Conservation (phyloP, 2,888 invertebrate genomes). For the Chirona hameri region DNA sequence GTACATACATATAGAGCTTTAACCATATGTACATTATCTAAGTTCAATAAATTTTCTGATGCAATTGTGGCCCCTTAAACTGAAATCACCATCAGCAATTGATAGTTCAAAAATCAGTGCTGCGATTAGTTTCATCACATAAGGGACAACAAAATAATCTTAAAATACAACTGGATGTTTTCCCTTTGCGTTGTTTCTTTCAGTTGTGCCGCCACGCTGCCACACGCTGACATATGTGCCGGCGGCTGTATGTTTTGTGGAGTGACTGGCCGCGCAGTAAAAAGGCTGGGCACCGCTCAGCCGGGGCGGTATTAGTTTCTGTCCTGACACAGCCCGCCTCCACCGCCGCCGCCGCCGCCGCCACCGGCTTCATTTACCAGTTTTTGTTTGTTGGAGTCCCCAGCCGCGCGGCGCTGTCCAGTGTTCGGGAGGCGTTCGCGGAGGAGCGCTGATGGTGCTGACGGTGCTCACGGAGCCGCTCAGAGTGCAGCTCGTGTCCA, state of each 20-base stretch:
- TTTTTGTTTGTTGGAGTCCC: background rate
- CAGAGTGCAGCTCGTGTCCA: background rate
- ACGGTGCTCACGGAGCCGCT: background rate
- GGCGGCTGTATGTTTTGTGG: background rate
- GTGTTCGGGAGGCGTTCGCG: background rate
- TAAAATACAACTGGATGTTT: background rate
- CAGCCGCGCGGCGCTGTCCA: background rate
- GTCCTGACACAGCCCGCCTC: background rate
- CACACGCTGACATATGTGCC: background rate
- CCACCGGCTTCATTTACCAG: background rate
- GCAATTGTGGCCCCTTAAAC: too few relatives aligned
- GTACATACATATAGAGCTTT: too few relatives aligned
- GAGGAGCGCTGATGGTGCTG: background rate
- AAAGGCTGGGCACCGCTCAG: background rate
- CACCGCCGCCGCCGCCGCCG: background rate
- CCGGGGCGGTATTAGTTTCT: conserved; percentile 8
- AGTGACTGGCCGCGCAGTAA: background rate
- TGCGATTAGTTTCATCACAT: too few relatives aligned
- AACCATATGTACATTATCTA: too few relatives aligned
- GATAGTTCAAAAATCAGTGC: too few relatives aligned
- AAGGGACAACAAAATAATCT: too few relatives aligned
- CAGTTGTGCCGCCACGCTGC: background rate
- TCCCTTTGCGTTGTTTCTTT: background rate
- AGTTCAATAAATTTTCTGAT: too few relatives aligned
- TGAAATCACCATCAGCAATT: too few relatives aligned